Base-by-base conservation (phyloP, 2,113 vertebrate genomes). In the Phoxinus phoxinus region DNA sequence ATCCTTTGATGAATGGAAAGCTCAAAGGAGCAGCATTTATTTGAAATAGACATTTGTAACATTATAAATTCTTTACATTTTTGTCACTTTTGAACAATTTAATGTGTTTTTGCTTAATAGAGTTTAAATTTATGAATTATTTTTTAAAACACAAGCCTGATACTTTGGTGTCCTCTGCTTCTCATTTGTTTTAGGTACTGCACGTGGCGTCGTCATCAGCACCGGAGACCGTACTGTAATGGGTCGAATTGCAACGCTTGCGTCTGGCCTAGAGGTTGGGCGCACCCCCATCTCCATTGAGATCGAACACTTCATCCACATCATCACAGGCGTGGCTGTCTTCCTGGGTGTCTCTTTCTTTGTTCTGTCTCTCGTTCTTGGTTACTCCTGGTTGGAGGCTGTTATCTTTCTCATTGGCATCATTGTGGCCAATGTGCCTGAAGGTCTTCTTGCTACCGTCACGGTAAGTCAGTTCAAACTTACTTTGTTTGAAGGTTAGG, bases 321-420 rank as follows among this genome's bases (percentile, higher is more conserved):
- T 96, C 81, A 96, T 96, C 92, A 96, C 95, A 0, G 95, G 95
- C 0, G 95, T 96, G 90, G 95, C 94, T 0, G 93, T 95, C 86
- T 95, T 95, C 83, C 89, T 95, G 87, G 94, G 95, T 0, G 84
- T 95, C 48, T 92, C 93, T 81, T 95, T 95, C 92, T 95, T 95
- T 84, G 84, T 95, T 78, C 93, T 95, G 9, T 94, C 95, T 25
- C 91, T 95, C 44, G 92, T 94, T 4, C 88, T 95, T 7, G 94
- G 94, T 0, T 95, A 95, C 51, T 85, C 41, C 73, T 95, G 95
- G 94, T 93, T 96, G 0, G 95, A 95, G 85, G 95, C 95, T 0
- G 95, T 95, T 90, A 95, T 96, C 84, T 96, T 96, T 92, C 95
- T 96, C 74, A 96, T 96, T 8, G 95, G 95, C 79, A 96, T 96